Evolutionary conservation across 2,888 invertebrate species (phyloP), one percentile per base, ranked within the genome.

Genomic region (Polia nebulosa): DNA sequence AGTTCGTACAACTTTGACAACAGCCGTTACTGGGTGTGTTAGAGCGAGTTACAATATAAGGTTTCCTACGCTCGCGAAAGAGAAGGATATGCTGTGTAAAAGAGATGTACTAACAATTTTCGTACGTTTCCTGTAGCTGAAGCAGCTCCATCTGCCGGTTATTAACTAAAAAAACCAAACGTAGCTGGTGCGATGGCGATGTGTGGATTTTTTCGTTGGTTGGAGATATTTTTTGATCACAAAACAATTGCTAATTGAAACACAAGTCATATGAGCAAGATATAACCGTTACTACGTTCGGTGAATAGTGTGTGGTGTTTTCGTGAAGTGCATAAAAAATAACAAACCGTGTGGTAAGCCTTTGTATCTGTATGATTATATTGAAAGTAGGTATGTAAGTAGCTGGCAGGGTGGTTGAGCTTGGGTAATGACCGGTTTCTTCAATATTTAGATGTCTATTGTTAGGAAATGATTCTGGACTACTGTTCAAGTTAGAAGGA

Each of bases 401-500:
- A 77, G 78, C 83, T 89, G 84, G 79, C 83, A 91, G 90, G 87
- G 87, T 92, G 87, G 87, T 86, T 88, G 83, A 85, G 91, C 91
- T 92, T 90, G 90, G 90, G 87, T 92, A 92, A 91, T 92, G 91
- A 92, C 94, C 92, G 93, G 93, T 92, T 90, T 85, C 77, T 83
- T 82, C 78, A 87, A 86, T 90, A 87, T 90, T 89, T 80, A 86
- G 82, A 83, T 82, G 78, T 87, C 80, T 89, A 85, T 88, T 90
- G 84, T 87, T 85, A 85, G 77, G 79, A 81, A 82, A 80, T 79
- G 53, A 66, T 68, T 56, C 53, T 65, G 36, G 47, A 47, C 76
- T 72, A 71, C 63, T 78, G 70, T 76, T 77, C 68, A 70, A 66
- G 82, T 81, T 84, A 77, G 65, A 74, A 78, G 69, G 63, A 68